phyloP scores from a whole-genome alignment of 2,113 vertebrate species.

The Toxostoma redivivum region DNA sequence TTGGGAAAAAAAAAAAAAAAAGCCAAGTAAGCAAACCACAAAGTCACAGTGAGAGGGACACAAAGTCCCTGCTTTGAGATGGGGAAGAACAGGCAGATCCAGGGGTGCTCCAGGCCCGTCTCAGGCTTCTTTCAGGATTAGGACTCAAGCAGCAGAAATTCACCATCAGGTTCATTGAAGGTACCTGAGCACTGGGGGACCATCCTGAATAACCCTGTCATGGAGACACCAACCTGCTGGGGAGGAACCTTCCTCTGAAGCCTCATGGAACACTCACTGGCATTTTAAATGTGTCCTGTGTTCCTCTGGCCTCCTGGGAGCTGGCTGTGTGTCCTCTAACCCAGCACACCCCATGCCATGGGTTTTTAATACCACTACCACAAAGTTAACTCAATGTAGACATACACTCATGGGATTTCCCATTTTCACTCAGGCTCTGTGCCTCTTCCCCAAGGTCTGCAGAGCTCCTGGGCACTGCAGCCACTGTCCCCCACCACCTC shows the following conservation, averaged over 20 bases:
- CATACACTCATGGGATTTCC: fast-evolving
- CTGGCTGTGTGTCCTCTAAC: background rate
- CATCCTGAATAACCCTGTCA: fast-evolving
- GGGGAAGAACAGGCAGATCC: background rate
- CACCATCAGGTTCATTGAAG: background rate
- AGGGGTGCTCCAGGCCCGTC: background rate
- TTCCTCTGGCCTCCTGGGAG: background rate
- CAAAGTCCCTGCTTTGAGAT: background rate
- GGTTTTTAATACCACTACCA: background rate
- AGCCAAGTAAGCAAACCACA: background rate
- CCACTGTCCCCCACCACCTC: background rate
- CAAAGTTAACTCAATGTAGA: fast-evolving
- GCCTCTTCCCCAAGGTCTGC: background rate
- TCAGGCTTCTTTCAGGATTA: background rate
- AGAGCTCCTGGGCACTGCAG: background rate
- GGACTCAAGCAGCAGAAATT: background rate
- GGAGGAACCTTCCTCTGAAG: background rate
- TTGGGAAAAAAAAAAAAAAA: too few relatives aligned
- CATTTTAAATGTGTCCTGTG: background rate
- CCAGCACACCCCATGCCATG: too few relatives aligned
- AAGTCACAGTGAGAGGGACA: background rate
- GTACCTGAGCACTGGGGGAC: background rate
- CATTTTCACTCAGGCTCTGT: background rate
- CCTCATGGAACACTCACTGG: background rate
- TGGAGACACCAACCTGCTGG: background rate